Evolutionary conservation across 2,113 vertebrate genomes (phyloP), one percentile per base, ranked within the genome.

Genomic region (Oncorhynchus masou): DNA sequence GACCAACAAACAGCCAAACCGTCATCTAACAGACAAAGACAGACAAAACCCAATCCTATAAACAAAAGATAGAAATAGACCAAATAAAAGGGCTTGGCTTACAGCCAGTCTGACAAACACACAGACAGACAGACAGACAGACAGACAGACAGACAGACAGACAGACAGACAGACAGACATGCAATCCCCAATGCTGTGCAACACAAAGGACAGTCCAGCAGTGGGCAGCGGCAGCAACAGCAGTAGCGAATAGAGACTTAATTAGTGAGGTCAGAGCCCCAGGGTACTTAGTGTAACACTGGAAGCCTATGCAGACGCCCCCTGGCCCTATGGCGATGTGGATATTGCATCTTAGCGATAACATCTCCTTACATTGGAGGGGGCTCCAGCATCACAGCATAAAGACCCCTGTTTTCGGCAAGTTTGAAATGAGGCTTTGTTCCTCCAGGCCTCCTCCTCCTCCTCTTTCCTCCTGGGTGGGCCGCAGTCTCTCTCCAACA

Each of bases 261-360:
- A 92, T 92, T 90, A 92, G 86, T 82, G 87, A 90, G 91, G 91
- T 91, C 90, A 91, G 87, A 79, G 88, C 88, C 87, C 88, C 75
- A 73, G 84, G 88, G 87, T 88, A 87, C 88, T 89, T 87, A 86
- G 89, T 85, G 85, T 87, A 91, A 92, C 91, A 93, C 90, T 91
- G 91, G 90, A 89, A 89, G 89, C 86, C 89, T 93, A 88, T 93
- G 84, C 83, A 80, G 79, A 76, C 4, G 0, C 71, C 71, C n/a
- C 27, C 73, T 75, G 69, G 83, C 87, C 90, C 87, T 81, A 74
- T 83, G 83, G 86, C 59, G 88, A 87, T 82, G 87, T 90, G 91
- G 92, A 93, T 92, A 92, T 90, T 93, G 90, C 90, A 92, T 91
- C 88, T 92, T 91, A 91, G 91, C 84, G 90, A 93, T 92, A 91